Conservation (phyloP, 2,113 vertebrate species). For the Alectura lathami region DNA sequence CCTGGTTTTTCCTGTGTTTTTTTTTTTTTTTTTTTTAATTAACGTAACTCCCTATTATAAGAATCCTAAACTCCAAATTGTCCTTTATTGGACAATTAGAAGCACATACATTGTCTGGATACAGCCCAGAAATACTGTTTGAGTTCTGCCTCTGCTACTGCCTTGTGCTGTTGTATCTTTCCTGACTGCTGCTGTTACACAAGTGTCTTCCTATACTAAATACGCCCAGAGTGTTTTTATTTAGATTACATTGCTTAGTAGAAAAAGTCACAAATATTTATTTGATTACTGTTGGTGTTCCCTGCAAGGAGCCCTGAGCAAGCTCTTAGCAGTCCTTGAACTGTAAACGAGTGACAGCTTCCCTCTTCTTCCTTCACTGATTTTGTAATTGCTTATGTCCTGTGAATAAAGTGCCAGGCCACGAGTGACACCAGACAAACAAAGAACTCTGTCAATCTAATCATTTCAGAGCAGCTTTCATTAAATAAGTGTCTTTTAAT, state of each 20-base stretch:
- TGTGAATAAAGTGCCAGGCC: background rate
- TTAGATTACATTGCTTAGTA: background rate
- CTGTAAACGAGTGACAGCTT: background rate
- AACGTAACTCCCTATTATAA: background rate
- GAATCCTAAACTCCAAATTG: background rate
- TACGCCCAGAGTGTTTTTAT: background rate
- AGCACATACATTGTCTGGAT: background rate
- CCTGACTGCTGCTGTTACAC: background rate
- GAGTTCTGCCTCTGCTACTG: background rate
- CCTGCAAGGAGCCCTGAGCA: background rate
- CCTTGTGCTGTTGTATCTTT: background rate
- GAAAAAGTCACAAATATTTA: background rate
- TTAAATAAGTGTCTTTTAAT: background rate
- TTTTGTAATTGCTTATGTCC: background rate
- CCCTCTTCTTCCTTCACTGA: background rate
- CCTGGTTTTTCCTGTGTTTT: too few species aligned
- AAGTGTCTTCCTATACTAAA: background rate
- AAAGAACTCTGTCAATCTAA: background rate
- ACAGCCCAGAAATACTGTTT: background rate
- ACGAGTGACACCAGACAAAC: background rate
- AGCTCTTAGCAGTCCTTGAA: background rate
- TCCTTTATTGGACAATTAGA: background rate
- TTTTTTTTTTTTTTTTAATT: too few species aligned
- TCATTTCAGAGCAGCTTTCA: background rate
- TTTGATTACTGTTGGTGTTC: background rate